phyloP scores from a whole-genome alignment of 1,140 invertebrate genomes.

The Papilio helenus region DNA sequence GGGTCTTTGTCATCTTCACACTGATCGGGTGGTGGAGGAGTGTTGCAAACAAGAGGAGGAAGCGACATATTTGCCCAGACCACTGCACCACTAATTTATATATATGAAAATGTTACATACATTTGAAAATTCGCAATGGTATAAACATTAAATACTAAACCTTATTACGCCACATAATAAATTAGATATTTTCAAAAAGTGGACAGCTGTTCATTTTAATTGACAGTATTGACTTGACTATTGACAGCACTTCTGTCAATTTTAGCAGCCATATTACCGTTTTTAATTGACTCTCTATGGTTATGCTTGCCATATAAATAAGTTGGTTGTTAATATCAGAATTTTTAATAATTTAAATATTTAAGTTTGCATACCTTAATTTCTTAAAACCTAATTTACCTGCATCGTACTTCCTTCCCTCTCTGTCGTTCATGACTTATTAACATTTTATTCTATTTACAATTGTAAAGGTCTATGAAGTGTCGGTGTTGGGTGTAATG shows the following conservation, averaged over 20 bases:
- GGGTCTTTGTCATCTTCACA: constrained; percentile 78
- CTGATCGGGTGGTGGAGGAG: constrained; percentile 80
- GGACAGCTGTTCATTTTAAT: constrained; percentile 53
- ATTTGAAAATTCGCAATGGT: constrained; percentile 38
- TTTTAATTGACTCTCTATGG: constrained; percentile 15
- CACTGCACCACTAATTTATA: constrained; percentile 39
- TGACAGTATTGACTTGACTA: constrained; percentile 43
- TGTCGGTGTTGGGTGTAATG: not conserved
- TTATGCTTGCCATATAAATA: not conserved
- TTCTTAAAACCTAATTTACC: not conserved
- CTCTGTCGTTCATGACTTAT: not conserved
- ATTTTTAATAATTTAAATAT: not conserved
- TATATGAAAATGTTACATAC: constrained; percentile 44
- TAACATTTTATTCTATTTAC: not conserved
- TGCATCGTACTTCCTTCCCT: not conserved
- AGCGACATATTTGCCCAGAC: constrained; percentile 73
- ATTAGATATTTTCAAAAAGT: constrained; percentile 41
- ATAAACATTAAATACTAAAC: constrained; percentile 30
- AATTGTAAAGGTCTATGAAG: too few relatives aligned
- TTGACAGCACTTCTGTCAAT: constrained; percentile 31
- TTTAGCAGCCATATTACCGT: constrained; percentile 30
- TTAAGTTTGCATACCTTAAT: too few relatives aligned
- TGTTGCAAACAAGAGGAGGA: constrained; percentile 81
- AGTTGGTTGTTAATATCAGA: not conserved
- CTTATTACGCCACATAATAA: constrained; percentile 37